phyloP scores from a whole-genome alignment of 2,113 vertebrate genomes.

The human region GRCh38 chr2:7617001-7617500 shows the following conservation, averaged over 20 bases:
- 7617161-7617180: not conserved
- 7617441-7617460: fast-evolving
- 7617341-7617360: not conserved
- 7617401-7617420: not conserved
- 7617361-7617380: not conserved
- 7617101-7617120: not conserved
- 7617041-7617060: not conserved
- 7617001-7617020: not conserved
- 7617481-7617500: fast-evolving
- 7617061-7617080: not conserved
- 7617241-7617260: fast-evolving
- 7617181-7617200: fast-evolving
- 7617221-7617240: not conserved
- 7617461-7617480: fast-evolving
- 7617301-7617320: fast-evolving
- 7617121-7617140: fast-evolving
- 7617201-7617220: fast-evolving
- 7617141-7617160: fast-evolving
- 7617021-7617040: not conserved
- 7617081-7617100: not conserved
- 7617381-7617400: not conserved
- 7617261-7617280: not conserved
- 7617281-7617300: not conserved
- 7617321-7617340: not conserved
- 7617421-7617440: too few relatives aligned